A percentile compares a stretch with the other conserved stretches of the same genome.
Evolutionary conservation across 2,888 invertebrate genomes (phyloP).

Genomic region (Artemia sinica): DNA sequence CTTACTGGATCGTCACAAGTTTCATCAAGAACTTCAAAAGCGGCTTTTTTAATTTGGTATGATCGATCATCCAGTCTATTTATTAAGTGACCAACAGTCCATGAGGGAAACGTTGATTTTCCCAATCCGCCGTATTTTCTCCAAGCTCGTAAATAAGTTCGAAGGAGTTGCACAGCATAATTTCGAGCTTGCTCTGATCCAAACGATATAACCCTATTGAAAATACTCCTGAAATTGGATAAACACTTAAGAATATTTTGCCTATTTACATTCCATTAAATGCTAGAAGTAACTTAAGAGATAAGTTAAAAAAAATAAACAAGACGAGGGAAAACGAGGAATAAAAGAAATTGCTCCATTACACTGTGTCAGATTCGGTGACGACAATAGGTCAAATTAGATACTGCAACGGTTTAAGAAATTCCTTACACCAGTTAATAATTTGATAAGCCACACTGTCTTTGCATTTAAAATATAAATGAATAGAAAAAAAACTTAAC

Average conservation of each 20-base stretch:
- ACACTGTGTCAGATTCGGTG: too few relatives aligned
- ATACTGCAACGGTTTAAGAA: too few relatives aligned
- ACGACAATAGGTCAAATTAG: too few relatives aligned
- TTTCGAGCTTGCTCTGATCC: conserved; percentile 43
- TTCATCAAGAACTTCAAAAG: conserved; percentile 69
- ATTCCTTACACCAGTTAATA: too few relatives aligned
- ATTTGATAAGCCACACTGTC: too few relatives aligned
- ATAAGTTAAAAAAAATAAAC: too few relatives aligned
- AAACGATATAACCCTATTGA: conserved; percentile 37
- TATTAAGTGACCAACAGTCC: conserved; percentile 70
- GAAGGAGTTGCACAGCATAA: conserved; percentile 79
- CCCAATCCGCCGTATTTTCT: conserved; percentile 34
- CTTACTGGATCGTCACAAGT: conserved; percentile 71
- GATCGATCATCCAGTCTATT: conserved; percentile 69
- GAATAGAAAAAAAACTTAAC: too few relatives aligned
- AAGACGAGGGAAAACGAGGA: too few relatives aligned
- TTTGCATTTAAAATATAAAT: too few relatives aligned
- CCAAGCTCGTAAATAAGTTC: conserved; percentile 61
- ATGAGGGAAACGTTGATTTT: conserved; percentile 41
- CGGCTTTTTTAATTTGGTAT: conserved; percentile 56
- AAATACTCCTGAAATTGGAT: conserved; percentile 34
- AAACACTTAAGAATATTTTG: conserved; percentile 7
- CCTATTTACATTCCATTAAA: too few relatives aligned
- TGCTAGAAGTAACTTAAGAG: too few relatives aligned
- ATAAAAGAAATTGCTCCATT: too few relatives aligned